Conservation (phyloP, 2,797 vertebrate species). For the Trematomus bernacchii region DNA sequence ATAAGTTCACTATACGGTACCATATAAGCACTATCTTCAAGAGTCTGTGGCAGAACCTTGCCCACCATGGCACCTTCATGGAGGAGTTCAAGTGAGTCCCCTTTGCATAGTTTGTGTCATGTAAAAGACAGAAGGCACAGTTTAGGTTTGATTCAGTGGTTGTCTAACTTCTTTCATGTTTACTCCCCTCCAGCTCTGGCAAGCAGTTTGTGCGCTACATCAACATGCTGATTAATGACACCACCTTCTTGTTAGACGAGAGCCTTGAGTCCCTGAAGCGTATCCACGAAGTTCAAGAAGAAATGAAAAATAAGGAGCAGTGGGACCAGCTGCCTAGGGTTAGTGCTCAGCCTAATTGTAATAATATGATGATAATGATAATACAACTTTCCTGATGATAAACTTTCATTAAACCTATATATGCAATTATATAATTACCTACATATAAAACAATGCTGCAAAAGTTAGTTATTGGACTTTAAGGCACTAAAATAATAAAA, state of each 20-base stretch:
- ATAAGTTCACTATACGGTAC: slow-evolving; percentile 99
- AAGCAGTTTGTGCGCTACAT: slow-evolving; percentile 99
- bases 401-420: too few species aligned
- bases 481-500: too few species aligned
- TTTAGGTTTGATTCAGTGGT: background rate
- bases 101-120: background rate
- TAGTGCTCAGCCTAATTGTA: slow-evolving; percentile 58
- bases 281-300: slow-evolving; percentile 98
- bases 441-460: too few species aligned
- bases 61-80: slow-evolving; percentile 98
- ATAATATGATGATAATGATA: too few species aligned
- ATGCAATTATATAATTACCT: too few species aligned
- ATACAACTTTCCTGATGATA: too few species aligned
- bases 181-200: slow-evolving; percentile 87
- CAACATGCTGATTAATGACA: slow-evolving; percentile 99
- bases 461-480: too few species aligned
- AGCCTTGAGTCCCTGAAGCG: slow-evolving; percentile 98
- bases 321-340: slow-evolving; percentile 98
- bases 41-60: slow-evolving; percentile 98
- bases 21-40: slow-evolving; percentile 99
- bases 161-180: slow-evolving; percentile 14
- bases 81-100: slow-evolving; percentile 98
- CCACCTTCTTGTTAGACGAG: slow-evolving; percentile 97
- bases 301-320: slow-evolving; percentile 99
- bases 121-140: background rate